These are phyloP conservation scores for Acholoe squamosa DNA, from an alignment of 2,888 invertebrate genomes.

Conservation along the genomic window DNA sequence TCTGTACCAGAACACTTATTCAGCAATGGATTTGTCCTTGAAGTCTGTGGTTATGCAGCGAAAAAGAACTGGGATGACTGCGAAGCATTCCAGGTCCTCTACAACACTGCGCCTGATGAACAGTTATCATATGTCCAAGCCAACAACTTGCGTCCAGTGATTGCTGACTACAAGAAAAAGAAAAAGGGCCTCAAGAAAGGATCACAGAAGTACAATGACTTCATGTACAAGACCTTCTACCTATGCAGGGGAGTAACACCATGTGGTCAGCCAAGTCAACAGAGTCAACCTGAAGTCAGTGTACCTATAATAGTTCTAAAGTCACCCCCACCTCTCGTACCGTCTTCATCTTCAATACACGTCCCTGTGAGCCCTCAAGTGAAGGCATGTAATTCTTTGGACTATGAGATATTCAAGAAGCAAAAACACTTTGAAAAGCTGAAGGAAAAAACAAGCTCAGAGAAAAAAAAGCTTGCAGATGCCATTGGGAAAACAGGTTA, in stretches of 20 bases:
- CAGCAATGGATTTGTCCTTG: slow-evolving; percentile 33
- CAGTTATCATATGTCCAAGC: background rate
- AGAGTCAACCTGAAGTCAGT: background rate
- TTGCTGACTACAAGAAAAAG: background rate
- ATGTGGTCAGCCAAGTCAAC: background rate
- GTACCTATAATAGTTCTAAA: no score
- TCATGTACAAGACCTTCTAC: background rate
- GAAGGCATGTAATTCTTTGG: background rate
- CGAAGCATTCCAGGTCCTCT: background rate
- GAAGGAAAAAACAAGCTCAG: background rate
- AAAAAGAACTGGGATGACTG: background rate
- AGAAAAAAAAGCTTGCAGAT: background rate
- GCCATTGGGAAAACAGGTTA: background rate
- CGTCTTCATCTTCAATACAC: background rate
- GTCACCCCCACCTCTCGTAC: no score
- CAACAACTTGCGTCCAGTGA: background rate
- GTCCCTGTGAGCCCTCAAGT: background rate
- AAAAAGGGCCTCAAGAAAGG: background rate
- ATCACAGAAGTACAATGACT: background rate
- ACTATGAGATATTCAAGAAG: background rate
- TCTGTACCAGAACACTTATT: slow-evolving; percentile 27
- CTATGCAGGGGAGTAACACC: slow-evolving; percentile 14
- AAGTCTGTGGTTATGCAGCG: slow-evolving; percentile 30
- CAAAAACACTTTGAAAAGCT: background rate
- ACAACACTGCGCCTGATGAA: background rate